Percentiles rank a stretch among this genome's conserved stretches.
Evolutionary conservation across 2,113 vertebrate species (phyloP).

Genomic region (Osmerus eperlanus): DNA sequence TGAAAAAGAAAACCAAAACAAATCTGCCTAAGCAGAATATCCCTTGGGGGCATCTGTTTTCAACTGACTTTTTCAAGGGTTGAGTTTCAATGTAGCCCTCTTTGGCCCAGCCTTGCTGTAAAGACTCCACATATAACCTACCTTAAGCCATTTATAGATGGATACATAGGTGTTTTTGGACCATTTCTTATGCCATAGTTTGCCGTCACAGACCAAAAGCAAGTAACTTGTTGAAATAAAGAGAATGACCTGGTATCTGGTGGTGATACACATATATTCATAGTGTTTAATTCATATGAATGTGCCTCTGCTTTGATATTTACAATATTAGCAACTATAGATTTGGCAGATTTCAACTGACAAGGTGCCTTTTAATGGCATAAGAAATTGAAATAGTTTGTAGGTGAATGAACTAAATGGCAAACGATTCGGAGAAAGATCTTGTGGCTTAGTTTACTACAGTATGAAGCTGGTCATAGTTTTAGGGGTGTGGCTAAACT

Average conservation of each 20-base stretch:
- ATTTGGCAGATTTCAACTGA: constrained; percentile 67
- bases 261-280: constrained; percentile 67
- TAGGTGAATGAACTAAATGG: constrained; percentile 43
- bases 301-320: constrained; percentile 75
- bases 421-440: constrained; percentile 54
- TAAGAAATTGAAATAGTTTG: constrained; percentile 63
- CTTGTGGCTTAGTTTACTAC: constrained; percentile 65
- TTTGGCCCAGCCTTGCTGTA: constrained; percentile 51
- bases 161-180: constrained; percentile 62
- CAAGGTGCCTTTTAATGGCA: constrained; percentile 72
- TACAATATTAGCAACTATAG: constrained; percentile 53
- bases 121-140: constrained; percentile 51
- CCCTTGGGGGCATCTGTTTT: constrained; percentile 52
- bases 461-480: constrained; percentile 70
- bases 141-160: constrained; percentile 65
- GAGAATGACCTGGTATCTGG: constrained; percentile 69
- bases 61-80: constrained; percentile 47
- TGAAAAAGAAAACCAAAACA: constrained; percentile 72
- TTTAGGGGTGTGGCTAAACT: constrained; percentile 72
- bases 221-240: constrained; percentile 55
- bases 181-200: constrained; percentile 70
- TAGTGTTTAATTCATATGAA: constrained; percentile 71
- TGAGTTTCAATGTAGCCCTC: constrained; percentile 53
- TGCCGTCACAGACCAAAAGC: constrained; percentile 65
- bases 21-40: constrained; percentile 61